Conservation (phyloP, 2,113 vertebrate genomes). For the Procavia capensis region DNA sequence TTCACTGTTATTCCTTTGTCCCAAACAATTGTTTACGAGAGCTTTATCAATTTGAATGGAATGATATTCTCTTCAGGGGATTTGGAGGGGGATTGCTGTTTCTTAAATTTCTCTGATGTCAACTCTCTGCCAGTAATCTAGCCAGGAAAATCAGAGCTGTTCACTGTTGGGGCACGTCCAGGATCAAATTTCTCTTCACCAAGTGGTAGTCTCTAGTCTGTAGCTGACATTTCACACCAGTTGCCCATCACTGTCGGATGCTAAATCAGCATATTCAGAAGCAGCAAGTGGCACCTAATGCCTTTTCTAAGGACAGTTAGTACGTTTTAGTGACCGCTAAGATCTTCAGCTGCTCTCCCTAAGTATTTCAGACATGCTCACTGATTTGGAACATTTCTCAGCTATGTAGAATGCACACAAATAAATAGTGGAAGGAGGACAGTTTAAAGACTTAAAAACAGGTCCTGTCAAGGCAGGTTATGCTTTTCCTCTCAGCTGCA, state of each 20-base stretch:
- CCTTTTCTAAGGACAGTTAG: slow-evolving; percentile 30
- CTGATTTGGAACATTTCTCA: slow-evolving; percentile 13
- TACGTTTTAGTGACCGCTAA: background rate
- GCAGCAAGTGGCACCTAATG: slow-evolving; percentile 36
- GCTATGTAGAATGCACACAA: background rate
- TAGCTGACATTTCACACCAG: slow-evolving; percentile 37
- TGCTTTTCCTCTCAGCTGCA: slow-evolving; percentile 47
- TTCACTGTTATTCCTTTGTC: background rate
- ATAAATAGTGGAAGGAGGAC: slow-evolving; percentile 65
- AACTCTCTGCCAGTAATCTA: background rate
- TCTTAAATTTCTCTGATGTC: slow-evolving; percentile 32
- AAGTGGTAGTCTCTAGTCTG: background rate
- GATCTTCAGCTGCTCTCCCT: background rate
- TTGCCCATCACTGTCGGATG: background rate
- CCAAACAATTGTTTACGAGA: background rate
- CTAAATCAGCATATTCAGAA: slow-evolving; percentile 53
- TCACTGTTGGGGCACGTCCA: background rate
- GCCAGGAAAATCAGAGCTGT: background rate
- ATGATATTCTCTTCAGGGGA: slow-evolving; percentile 22
- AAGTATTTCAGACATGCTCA: background rate
- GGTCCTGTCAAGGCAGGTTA: slow-evolving; percentile 63
- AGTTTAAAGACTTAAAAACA: slow-evolving; percentile 65
- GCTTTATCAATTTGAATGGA: slow-evolving; percentile 3
- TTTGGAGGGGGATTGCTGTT: background rate
- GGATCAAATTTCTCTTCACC: slow-evolving; percentile 39